phyloP scores from a whole-genome alignment of 2,888 invertebrate species.

The Thecocarcelia acutangulata region DNA sequence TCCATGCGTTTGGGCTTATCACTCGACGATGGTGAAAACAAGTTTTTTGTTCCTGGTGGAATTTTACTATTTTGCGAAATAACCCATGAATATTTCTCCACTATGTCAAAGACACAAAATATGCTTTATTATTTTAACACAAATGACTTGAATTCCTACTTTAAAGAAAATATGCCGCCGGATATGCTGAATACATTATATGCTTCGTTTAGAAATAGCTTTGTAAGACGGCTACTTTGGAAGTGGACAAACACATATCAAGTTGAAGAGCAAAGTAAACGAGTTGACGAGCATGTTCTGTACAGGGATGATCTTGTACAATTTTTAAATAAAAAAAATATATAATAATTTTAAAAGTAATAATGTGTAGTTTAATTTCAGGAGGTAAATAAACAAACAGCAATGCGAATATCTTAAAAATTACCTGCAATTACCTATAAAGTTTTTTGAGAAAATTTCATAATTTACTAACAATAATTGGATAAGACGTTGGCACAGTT shows the following conservation, averaged over 20 bases:
- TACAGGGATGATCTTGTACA: constrained; percentile 75
- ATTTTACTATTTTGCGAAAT: constrained; percentile 79
- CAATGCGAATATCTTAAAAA: no score
- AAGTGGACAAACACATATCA: constrained; percentile 80
- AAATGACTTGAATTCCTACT: constrained; percentile 72
- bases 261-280: constrained; percentile 75
- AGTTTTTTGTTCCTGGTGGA: constrained; percentile 81
- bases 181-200: constrained; percentile 72
- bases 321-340: constrained; percentile 71
- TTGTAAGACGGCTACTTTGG: constrained; percentile 77
- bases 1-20: constrained; percentile 77
- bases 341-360: background rate
- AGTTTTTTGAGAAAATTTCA: no score
- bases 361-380: background rate
- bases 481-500: no score
- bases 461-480: no score
- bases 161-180: constrained; percentile 70
- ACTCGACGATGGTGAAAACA: constrained; percentile 73
- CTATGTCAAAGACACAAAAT: constrained; percentile 74
- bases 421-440: no score
- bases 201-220: constrained; percentile 79
- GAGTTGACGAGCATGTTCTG: constrained; percentile 73
- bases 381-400: no score
- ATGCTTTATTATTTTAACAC: constrained; percentile 77
- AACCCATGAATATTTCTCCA: constrained; percentile 73